A percentile compares a stretch with the other conserved stretches of the same genome.
Evolutionary conservation across 2,113 vertebrate species (phyloP).

Genomic region (Actenoides hombroni): DNA sequence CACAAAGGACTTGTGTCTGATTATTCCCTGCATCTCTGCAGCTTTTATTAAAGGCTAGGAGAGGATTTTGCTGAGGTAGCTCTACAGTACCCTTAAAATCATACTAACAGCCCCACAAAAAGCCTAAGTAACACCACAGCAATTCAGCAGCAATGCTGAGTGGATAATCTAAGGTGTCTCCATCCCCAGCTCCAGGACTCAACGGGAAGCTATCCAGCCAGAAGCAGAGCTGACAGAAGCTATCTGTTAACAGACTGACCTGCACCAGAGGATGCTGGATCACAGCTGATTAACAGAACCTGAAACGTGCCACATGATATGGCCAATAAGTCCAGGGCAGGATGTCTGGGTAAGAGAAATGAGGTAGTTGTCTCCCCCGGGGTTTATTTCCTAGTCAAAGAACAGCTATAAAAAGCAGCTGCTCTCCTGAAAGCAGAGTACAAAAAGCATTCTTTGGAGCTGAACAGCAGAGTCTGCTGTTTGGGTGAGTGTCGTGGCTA

Average conservation of each 20-base stretch:
- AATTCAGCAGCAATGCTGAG: not conserved
- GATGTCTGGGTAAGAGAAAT: not conserved
- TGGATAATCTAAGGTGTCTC: not conserved
- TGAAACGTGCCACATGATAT: not conserved
- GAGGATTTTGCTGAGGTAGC: not conserved
- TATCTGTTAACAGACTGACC: not conserved
- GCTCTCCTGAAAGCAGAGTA: not conserved
- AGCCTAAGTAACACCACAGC: not conserved
- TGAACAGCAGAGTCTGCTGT: not conserved
- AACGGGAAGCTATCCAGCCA: not conserved
- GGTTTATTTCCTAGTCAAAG: not conserved
- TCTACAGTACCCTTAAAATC: not conserved
- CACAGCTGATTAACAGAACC: not conserved
- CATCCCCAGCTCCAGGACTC: not conserved
- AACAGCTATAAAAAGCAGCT: not conserved
- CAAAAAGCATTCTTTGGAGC: not conserved
- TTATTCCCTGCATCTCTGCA: not conserved
- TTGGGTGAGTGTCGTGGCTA: constrained; percentile 11
- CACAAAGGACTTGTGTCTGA: not conserved
- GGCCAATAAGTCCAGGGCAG: not conserved
- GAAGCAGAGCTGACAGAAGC: not conserved
- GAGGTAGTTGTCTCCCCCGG: not conserved
- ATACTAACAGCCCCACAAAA: not conserved
- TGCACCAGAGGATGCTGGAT: not conserved
- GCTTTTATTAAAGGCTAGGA: not conserved